phyloP scores from a whole-genome alignment of 2,113 vertebrate genomes.

The Pipa parva region DNA sequence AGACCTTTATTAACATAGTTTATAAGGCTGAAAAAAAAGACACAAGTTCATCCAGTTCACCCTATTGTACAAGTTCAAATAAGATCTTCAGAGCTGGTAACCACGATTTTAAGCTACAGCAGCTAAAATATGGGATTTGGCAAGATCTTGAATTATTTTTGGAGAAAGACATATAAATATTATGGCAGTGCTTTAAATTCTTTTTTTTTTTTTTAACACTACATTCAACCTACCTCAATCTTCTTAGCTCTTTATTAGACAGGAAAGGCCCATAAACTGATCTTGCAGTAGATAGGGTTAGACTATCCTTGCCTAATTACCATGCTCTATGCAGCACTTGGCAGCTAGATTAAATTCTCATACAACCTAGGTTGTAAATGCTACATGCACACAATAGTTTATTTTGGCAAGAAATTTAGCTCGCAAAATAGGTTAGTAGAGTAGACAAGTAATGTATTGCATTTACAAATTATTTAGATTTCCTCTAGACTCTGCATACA shows the following conservation, averaged over 20 bases:
- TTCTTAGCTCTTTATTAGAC: constrained; percentile 46
- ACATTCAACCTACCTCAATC: constrained; percentile 73
- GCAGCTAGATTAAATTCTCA: constrained; percentile 36
- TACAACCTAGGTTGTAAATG: no score
- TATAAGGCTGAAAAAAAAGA: not conserved
- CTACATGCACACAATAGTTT: not conserved
- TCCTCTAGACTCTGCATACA: no score
- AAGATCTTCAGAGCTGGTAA: not conserved
- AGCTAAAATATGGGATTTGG: constrained; percentile 3
- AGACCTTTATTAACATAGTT: not conserved
- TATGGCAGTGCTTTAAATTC: constrained; percentile 49
- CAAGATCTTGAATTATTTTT: constrained; percentile 24
- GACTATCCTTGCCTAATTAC: constrained; percentile 60
- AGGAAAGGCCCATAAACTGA: not conserved
- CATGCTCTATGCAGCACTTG: constrained; percentile 69
- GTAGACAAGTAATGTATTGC: no score
- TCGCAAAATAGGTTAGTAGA: no score
- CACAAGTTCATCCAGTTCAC: not conserved
- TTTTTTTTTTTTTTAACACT: constrained; percentile 58
- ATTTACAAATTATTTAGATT: no score
- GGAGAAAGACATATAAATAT: constrained; percentile 31
- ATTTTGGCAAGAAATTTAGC: no score
- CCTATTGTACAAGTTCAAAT: no score
- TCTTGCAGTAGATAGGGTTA: constrained; percentile 8
- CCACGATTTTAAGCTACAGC: not conserved